These are phyloP conservation scores for Peromyscus melanophrys DNA, from an alignment of 2,797 vertebrate genomes.

Conservation along the genomic window DNA sequence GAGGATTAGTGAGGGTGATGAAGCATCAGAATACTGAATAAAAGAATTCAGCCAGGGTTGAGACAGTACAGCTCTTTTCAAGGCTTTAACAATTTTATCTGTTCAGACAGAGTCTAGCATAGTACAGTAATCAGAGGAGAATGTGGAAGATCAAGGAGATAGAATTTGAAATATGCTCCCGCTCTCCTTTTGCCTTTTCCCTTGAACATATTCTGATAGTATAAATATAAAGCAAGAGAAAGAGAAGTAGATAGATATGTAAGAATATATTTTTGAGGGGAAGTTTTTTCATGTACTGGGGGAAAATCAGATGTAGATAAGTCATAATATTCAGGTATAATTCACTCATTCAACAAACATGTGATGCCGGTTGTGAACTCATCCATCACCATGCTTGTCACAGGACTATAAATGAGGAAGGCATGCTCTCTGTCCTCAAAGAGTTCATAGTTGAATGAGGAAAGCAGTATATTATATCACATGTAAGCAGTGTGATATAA, in stretches of 20 bases:
- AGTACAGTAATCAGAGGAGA: not conserved
- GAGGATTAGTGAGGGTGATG: not conserved
- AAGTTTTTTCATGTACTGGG: not conserved
- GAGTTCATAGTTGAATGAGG: slow-evolving; percentile 31
- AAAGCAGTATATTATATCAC: slow-evolving; percentile 9
- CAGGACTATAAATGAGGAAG: slow-evolving; percentile 24
- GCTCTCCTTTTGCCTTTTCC: not conserved
- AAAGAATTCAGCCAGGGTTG: not conserved
- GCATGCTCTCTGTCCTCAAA: slow-evolving; percentile 39
- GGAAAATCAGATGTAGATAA: slow-evolving; percentile 22
- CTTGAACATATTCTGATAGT: not conserved
- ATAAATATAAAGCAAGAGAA: not conserved
- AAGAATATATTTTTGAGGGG: slow-evolving; percentile 38
- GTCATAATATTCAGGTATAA: slow-evolving; percentile 17
- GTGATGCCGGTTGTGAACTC: slow-evolving; percentile 35
- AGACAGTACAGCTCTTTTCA: not conserved
- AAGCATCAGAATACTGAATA: slow-evolving; percentile 16
- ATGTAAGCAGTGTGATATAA: slow-evolving; percentile 24
- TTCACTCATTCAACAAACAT: slow-evolving; percentile 59
- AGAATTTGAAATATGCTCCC: slow-evolving; percentile 28
- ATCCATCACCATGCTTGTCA: slow-evolving; percentile 33
- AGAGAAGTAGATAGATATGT: not conserved
- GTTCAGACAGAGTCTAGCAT: not conserved
- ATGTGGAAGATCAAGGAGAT: slow-evolving; percentile 11
- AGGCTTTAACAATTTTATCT: not conserved